Evolutionary conservation across 2,113 vertebrate genomes (phyloP), one percentile per base, ranked within the genome.

Genomic region (Anhinga anhinga): DNA sequence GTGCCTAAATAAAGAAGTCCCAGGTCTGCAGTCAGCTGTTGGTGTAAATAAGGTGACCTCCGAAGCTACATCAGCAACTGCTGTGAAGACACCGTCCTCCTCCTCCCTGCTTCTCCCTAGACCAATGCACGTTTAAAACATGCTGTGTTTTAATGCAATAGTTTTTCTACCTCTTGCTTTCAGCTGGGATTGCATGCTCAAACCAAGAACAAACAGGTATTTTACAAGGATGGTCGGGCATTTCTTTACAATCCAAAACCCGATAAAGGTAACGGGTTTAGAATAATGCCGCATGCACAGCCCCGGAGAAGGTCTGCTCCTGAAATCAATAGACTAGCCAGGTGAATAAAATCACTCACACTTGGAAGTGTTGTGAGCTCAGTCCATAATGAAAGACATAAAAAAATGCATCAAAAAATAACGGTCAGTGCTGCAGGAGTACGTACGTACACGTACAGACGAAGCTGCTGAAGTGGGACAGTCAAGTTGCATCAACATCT

Each of bases 401-500:
- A 3, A n/a, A 92, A 79, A 87, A 73, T 15, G 11, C 36, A 89
- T 13, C 9, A 69, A 65, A 82, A 78, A 17, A 11, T n/a, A 88
- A 61, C 15, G 13, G 13, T 14, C 42, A 15, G 15, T 27, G 66
- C 27, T 62, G 13, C 42, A 45, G n/a, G 71, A 71, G 38, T 13
- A 56, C 5, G 0, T 13, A 40, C 0, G 0, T 12, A 16, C 7
- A 4, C 3, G 3, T 12, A 15, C 20, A 34, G 26, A 15, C 5
- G 16, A 71, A 74, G 65, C 47, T 49, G 15, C 59, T 44, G 58
- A 50, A 74, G 47, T 7, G 19, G 23, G 63, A 66, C 22, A 10
- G 27, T 58, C 40, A 20, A 42, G 50, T 26, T 86, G 63, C 36
- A 66, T 7, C 59, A 47, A 50, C 53, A 58, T 7, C 49, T 56